phyloP scores from a whole-genome alignment of 2,888 invertebrate species.

The Calliphora vomitoria region DNA sequence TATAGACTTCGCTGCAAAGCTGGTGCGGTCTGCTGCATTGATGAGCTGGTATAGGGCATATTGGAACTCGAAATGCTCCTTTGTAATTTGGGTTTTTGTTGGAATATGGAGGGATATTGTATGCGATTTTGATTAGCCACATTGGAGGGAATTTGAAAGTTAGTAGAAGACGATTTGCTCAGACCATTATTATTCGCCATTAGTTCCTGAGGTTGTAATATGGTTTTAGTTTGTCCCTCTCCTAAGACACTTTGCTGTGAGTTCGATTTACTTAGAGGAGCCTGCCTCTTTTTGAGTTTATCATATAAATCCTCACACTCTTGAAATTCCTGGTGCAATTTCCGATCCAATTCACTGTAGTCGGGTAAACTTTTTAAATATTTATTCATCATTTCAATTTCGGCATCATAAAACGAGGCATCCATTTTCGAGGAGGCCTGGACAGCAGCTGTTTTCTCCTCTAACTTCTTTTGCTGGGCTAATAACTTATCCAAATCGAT shows the following conservation, averaged over 20 bases:
- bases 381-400: slow-evolving; percentile 85
- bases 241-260: slow-evolving; percentile 81
- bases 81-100: slow-evolving; percentile 79
- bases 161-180: slow-evolving; percentile 80
- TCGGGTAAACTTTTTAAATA: slow-evolving; percentile 85
- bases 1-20: slow-evolving; percentile 62
- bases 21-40: slow-evolving; percentile 45
- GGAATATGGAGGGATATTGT: slow-evolving; percentile 83
- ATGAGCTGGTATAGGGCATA: slow-evolving; percentile 76
- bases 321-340: slow-evolving; percentile 84
- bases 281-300: slow-evolving; percentile 80
- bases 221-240: slow-evolving; percentile 8
- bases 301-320: slow-evolving; percentile 84
- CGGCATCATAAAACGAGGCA: slow-evolving; percentile 84
- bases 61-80: slow-evolving; percentile 84
- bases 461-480: slow-evolving; percentile 80
- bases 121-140: slow-evolving; percentile 76
- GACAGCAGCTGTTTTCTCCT: slow-evolving; percentile 80
- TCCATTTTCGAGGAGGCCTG: slow-evolving; percentile 79
- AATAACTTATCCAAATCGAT: slow-evolving; percentile 79
- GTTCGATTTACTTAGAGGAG: slow-evolving; percentile 82
- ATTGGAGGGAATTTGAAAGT: slow-evolving; percentile 75
- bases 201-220: neutral
- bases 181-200: slow-evolving; percentile 70
- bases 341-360: slow-evolving; percentile 84